phyloP scores from a whole-genome alignment of 2,113 vertebrate genomes.

The Lophius piscatorius region DNA sequence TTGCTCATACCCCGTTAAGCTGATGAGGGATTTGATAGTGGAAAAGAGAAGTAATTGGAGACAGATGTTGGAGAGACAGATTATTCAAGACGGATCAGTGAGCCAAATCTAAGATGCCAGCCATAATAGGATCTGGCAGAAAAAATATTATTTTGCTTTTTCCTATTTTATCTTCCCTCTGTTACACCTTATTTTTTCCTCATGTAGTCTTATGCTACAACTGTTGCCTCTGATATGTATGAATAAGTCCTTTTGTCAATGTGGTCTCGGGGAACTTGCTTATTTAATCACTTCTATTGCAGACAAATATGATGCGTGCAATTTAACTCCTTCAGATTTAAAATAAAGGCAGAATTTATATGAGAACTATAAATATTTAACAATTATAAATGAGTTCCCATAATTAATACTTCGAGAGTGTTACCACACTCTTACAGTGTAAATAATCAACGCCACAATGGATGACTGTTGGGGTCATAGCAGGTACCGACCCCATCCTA shows the following conservation, averaged over 20 bases:
- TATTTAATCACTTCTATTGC: no score
- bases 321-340: no score
- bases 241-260: conserved; percentile 12
- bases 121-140: conserved; percentile 76
- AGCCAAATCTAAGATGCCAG: conserved; percentile 80
- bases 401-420: no score
- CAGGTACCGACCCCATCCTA: no score
- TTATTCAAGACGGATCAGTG: conserved; percentile 77
- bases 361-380: no score
- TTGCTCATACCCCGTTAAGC: conserved; percentile 75
- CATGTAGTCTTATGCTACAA: conserved; percentile 52
- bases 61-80: conserved; percentile 81
- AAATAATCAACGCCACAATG: no score
- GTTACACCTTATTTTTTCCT: conserved; percentile 56
- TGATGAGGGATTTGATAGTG: conserved; percentile 74
- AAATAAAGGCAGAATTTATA: no score
- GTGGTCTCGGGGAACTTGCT: no score
- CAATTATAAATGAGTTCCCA: no score
- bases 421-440: no score
- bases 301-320: no score
- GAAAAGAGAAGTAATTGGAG: conserved; percentile 79
- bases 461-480: no score
- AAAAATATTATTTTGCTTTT: conserved; percentile 65
- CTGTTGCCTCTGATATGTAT: conserved; percentile 43
- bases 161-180: conserved; percentile 54